Base-by-base conservation (phyloP, 2,113 vertebrate genomes). In the Hirundichthys speculiger region DNA sequence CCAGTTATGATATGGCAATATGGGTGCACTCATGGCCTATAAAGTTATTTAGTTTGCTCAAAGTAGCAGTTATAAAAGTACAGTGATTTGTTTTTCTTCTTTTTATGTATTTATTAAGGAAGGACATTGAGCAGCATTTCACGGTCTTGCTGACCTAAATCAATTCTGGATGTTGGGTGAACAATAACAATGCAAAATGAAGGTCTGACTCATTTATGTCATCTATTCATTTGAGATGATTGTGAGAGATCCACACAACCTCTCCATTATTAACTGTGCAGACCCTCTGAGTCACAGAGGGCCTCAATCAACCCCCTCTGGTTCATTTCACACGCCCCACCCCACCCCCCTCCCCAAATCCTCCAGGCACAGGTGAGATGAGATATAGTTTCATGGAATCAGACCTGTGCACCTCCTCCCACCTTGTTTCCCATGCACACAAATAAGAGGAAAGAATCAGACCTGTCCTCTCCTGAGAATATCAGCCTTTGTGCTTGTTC, bases 341-440 rank as follows among this genome's bases (percentile, higher is more conserved):
- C 69, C 22, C 39, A 34, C n/a, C 4, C 41, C 18, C 45, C 18
- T 34, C 13, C 50, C 51, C 22, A 66, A 73, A 65, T 54, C 64
- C 51, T 5, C 13, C 5, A 73, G 75, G 76, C 78, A 53, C 84
- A 87, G 84, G 85, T 86, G 80, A 83, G 73, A 70, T 64, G 27
- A 58, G 58, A 86, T 79, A 39, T 69, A n/a, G 62, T 84, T 86
- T 79, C 66, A 16, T 47, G 77, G 74, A 90, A 87, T 79, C 69
- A 22, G 68, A 81, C 66, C 88, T 54, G 54, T 12, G 9, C 24
- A 18, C 22, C 79, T 76, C 76, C 77, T 54, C 82, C 72, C 43
- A 46, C 41, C 53, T 15, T 11, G 27, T 40, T 64, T 46, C 20
- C 58, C 13, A 20, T 43, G 54, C 45, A 40, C 43, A 62, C 18